Base-by-base conservation (phyloP, 2,888 invertebrate genomes). In the Chromoteleia sp. region DNA sequence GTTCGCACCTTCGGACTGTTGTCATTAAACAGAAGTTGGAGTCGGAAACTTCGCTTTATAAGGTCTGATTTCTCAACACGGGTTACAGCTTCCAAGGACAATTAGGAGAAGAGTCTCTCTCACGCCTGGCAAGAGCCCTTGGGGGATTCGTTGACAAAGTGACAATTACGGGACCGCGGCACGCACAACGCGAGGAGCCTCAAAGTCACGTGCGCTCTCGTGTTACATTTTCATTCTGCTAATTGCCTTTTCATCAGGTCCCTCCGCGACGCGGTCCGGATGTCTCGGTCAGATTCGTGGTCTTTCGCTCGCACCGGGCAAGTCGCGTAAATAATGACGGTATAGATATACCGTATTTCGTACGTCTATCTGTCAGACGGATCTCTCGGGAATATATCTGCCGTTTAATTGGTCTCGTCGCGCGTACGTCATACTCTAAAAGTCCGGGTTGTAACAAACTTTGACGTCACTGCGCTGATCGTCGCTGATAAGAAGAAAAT, bases 141-240 rank as follows among this genome's bases (percentile, higher is more conserved):
- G 83, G 83, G 85, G 82, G 82, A 86, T 86, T 80, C 89, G 88
- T 89, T 89, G 90, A 90, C 90, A 90, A 90, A 90, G 90, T 90
- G 90, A 90, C 90, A 90, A 90, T 90, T 90, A 89, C 88, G 83
- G 79, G 82, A 76, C 75, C 80, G 86, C 85, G 84, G 83, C 82
- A 85, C 85, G 86, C 82, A 86, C 82, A 84, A 80, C 83, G 84
- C 54, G 59, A 68, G 50, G 25, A 45, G 45, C 54, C 54, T 67
- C 59, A 86, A 84, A 90, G 91, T 91, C 91, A 91, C 91, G 91
- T 90, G 91, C 90, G 89, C 88, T 90, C 90, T 90, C 90, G 90
- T 91, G 91, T 90, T 91, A 91, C 91, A 91, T 90, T 91, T 90
- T 91, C 91, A 91, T 91, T 91, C 90, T 88, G 89, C 91, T 91